Base-by-base conservation (phyloP, 2,797 vertebrate species). In the Acipenser transmontanus region DNA sequence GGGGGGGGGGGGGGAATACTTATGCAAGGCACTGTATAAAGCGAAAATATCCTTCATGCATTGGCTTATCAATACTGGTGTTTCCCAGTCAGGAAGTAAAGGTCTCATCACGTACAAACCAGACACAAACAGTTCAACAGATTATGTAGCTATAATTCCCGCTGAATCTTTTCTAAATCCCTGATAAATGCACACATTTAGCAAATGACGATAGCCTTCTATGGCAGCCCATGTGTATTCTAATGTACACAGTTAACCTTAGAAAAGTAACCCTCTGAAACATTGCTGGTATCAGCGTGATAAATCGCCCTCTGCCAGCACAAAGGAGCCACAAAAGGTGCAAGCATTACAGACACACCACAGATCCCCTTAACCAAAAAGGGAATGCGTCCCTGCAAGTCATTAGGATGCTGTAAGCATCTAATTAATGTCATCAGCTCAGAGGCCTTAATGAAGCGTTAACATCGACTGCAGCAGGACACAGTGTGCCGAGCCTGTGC, bases 231-330 rank as follows among this genome's bases (percentile, higher is more conserved):
- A 34, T 34, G 34, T 34, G 34, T 34, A 34, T 34, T 34, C 34
- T 34, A 34, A 34, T 34, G 34, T 34, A 34, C 34, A 34, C 34
- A 79, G 83, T 84, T 89, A 88, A 89, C 90, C 89, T 87, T 88
- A 82, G 34, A 74, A 73, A 76, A 84, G 71, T 71, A 84, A 73
- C 76, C 74, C 77, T 74, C 69, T 69, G 72, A 81, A 85, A 81
- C 73, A 71, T 65, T 7, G 68, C 47, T 59, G 73, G 34, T 10
- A 79, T 79, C 77, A 69, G 52, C 71, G 76, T 71, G 73, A 81
- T 86, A 87, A 34, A 88, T 87, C 85, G 82, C 80, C 51, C 79
- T 73, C 72, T 80, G 79, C 78, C 83, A 77, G 76, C 71, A 71
- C 68, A 73, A 71, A 64, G 51, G 12, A 64, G 76, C 65, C 61